Percentiles rank a stretch among this genome's conserved stretches.
Conservation (phyloP, 1,140 invertebrate genomes). For the Augochlora pura region DNA sequence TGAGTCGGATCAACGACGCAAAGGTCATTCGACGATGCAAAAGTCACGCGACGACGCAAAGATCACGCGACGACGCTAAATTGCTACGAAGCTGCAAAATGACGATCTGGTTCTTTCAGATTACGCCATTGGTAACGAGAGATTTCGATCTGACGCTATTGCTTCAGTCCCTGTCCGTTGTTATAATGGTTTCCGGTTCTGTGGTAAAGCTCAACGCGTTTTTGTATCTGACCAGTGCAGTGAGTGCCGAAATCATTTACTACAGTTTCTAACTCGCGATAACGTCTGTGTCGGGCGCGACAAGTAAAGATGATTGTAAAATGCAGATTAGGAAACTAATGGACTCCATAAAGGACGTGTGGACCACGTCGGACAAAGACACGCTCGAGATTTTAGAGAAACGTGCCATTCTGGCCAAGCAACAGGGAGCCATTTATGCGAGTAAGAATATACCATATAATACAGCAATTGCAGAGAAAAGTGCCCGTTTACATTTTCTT, state of each 20-base stretch:
- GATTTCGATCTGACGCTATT: neutral
- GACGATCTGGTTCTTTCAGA: neutral
- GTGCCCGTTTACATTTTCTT: too few species aligned
- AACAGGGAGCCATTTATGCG: neutral
- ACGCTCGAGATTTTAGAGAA: neutral
- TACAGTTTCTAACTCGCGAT: neutral
- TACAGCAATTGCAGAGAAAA: too few species aligned
- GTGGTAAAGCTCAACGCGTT: neutral
- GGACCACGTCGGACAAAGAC: neutral
- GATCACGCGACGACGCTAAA: too few species aligned
- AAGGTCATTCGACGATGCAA: too few species aligned
- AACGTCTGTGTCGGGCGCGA: too few species aligned
- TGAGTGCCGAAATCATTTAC: neutral
- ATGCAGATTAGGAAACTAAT: slow-evolving; percentile 21
- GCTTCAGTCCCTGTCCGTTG: neutral
- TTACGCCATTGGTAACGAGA: neutral
- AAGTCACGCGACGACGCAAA: too few species aligned
- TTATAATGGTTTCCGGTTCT: neutral
- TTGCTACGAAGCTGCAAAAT: too few species aligned
- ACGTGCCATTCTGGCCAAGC: neutral
- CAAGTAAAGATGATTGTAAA: neutral
- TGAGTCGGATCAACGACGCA: too few species aligned
- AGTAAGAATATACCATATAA: neutral
- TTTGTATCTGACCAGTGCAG: neutral
- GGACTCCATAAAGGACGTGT: neutral